Evolutionary conservation across 2,888 invertebrate species (phyloP).

Genomic region (Oxystoma pomonae): DNA sequence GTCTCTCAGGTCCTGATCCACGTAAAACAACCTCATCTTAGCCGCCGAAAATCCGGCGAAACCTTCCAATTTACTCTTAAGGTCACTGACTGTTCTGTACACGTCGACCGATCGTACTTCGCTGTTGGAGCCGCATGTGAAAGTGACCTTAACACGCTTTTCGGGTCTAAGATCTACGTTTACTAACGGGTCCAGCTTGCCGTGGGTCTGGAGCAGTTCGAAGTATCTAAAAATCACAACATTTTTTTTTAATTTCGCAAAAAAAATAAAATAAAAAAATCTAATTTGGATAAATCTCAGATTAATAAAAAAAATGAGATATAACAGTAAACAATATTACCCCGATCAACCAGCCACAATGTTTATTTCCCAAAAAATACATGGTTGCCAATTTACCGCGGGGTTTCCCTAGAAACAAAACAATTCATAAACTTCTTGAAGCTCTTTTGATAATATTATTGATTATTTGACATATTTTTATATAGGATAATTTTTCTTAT

Average conservation of each 20-base stretch:
- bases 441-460: too few relatives aligned
- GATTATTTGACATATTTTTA: too few relatives aligned
- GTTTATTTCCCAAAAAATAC: too few relatives aligned
- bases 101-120: constrained; percentile 74
- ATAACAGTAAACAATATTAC: too few relatives aligned
- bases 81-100: constrained; percentile 75
- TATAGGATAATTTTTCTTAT: too few relatives aligned
- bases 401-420: too few relatives aligned
- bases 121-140: constrained; percentile 73
- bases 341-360: too few relatives aligned
- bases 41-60: constrained; percentile 77
- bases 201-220: constrained; percentile 80
- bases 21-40: constrained; percentile 85
- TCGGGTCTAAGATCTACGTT: constrained; percentile 84
- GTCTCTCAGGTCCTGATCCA: constrained; percentile 77
- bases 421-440: too few relatives aligned
- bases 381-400: too few relatives aligned
- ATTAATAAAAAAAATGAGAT: too few relatives aligned
- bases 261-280: too few relatives aligned
- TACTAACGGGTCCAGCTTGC: constrained; percentile 85
- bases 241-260: not conserved
- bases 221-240: constrained; percentile 58
- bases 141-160: constrained; percentile 79
- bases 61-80: constrained; percentile 75
- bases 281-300: too few relatives aligned